Evolutionary conservation across 2,888 invertebrate species (phyloP), one percentile per base, ranked within the genome.

Genomic region (Belgica antarctica): DNA sequence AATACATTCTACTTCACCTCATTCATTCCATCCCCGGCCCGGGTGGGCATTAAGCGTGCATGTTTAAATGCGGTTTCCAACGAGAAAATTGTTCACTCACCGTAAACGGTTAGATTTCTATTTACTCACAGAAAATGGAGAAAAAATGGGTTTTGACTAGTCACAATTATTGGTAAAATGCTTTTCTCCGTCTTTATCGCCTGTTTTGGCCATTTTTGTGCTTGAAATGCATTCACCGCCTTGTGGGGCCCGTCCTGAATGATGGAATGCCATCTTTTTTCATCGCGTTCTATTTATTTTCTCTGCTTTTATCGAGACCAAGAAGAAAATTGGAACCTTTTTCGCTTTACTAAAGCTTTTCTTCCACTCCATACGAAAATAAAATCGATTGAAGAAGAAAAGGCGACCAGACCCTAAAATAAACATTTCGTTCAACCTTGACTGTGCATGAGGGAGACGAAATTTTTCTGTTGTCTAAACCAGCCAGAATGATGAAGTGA

Each of bases 371-470:
- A 52, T 12, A 19, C 22, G 22, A 22, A 52, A 52, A 52, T 52
- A 22, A 52, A 52, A 52, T 52, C 52, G 5, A 31, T 31, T 12
- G n/a, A 22, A 52, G 52, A 52, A 52, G 2, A 52, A 52, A 22
- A 52, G 12, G 34, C 17, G 52, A 52, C 52, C 52, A 52, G 52
- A 52, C 52, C 52, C 52, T 52, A 52, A 52, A 52, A 52, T 52
- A 52, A 52, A 52, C 52, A 52, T 52, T 52, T 52, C 52, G 22
- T 22, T 52, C 52, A 52, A 52, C 52, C 52, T 52, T 52, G 52
- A 52, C 52, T 52, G n/a, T 52, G 52, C 52, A 52, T 52, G 52
- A 52, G 52, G 22, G 52, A 52, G 34, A 31, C n/a, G 34, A 31
- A 31, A 31, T 31, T 31, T 12, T n/a, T n/a, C n/a, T n/a, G n/a